Percentiles rank a stretch among this genome's conserved stretches.
These are phyloP conservation scores for Phortica magna DNA, from an alignment of 2,888 invertebrate genomes.

Conservation along the genomic window DNA sequence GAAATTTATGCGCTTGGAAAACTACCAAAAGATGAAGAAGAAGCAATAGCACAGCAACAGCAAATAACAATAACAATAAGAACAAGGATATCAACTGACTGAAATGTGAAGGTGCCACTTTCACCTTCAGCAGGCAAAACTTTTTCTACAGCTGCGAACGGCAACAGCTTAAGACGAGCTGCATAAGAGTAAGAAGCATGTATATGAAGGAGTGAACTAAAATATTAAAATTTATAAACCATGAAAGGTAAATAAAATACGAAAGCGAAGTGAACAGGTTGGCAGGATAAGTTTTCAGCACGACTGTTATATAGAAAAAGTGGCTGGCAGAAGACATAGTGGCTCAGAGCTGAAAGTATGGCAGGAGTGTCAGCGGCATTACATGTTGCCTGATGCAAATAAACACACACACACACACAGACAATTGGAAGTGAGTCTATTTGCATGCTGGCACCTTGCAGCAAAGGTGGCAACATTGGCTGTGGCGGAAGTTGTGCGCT, in stretches of 20 bases:
- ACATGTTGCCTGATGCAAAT: not conserved
- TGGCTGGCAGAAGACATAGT: not conserved
- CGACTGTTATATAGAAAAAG: not conserved
- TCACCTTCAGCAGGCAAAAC: slow-evolving; percentile 9
- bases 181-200: not conserved
- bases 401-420: not conserved
- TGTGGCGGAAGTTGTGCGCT: slow-evolving; percentile 29
- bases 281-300: not conserved
- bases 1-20: slow-evolving; percentile 62
- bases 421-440: not conserved
- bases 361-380: not conserved
- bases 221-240: slow-evolving; percentile 71
- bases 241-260: slow-evolving; percentile 50
- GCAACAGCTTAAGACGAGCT: slow-evolving; percentile 28
- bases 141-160: not conserved
- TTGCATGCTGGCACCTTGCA: slow-evolving; percentile 11
- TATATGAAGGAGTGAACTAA: slow-evolving; percentile 40
- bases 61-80: slow-evolving; percentile 26
- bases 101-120: slow-evolving; percentile 32
- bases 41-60: not conserved
- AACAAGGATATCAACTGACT: slow-evolving; percentile 22
- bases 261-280: slow-evolving; percentile 16
- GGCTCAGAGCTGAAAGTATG: not conserved
- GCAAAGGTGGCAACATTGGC: slow-evolving; percentile 18
- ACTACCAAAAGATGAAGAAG: slow-evolving; percentile 47